These are phyloP conservation scores for Gadopsis bispinosus DNA, from an alignment of 2,797 vertebrate species.

Conservation along the genomic window DNA sequence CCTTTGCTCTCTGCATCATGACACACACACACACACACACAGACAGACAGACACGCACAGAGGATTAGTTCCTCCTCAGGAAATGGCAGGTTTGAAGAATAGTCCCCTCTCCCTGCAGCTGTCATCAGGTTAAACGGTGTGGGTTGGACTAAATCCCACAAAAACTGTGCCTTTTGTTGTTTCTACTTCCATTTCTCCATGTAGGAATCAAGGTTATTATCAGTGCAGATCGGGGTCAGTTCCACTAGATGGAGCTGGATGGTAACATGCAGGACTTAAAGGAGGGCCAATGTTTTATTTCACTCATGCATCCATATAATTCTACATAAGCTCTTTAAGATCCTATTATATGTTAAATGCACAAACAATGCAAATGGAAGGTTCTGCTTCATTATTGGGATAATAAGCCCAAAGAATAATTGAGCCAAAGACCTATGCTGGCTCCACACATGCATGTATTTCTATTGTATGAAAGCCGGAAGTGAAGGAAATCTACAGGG, in stretches of 20 bases:
- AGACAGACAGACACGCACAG: conserved; percentile 18
- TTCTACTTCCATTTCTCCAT: conserved; percentile 21
- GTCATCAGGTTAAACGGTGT: conserved; percentile 1
- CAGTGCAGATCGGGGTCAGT: conserved; percentile 9
- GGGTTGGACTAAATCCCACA: conserved; percentile 26
- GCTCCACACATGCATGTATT: conserved; percentile 37
- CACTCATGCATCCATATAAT: conserved; percentile 26
- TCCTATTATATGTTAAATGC: conserved; percentile 60
- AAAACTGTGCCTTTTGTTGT: conserved; percentile 33
- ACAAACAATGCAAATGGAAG: conserved; percentile 81
- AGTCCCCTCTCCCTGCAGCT: conserved; percentile 22
- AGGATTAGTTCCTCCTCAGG: conserved; percentile 23
- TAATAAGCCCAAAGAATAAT: conserved; percentile 52
- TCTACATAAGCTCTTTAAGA: conserved; percentile 29
- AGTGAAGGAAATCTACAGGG: conserved; percentile 29
- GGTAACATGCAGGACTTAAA: conserved; percentile 27
- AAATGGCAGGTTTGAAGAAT: conserved; percentile 36
- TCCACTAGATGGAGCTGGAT: conserved; percentile 65
- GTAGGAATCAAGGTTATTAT: conserved; percentile 9
- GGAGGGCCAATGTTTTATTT: conserved; percentile 48
- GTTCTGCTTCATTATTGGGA: conserved; percentile 41
- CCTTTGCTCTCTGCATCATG: conserved; percentile 38
- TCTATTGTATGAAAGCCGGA: conserved; percentile 29
- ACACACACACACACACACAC: conserved; percentile 9
- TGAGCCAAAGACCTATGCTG: conserved; percentile 70